These are phyloP conservation scores for Cinclus cinclus DNA, from an alignment of 2,113 vertebrate species.

Conservation along the genomic window DNA sequence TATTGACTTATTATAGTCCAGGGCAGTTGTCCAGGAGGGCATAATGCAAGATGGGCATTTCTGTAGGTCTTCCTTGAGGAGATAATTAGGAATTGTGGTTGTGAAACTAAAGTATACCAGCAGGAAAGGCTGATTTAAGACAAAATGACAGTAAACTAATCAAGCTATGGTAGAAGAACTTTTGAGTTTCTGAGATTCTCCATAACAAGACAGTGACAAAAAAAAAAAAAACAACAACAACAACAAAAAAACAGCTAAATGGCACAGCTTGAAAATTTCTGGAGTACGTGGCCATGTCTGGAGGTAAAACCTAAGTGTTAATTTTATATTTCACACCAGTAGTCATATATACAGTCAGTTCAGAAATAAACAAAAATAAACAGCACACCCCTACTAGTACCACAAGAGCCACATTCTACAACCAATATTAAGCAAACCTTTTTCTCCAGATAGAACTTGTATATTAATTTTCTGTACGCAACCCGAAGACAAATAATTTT, in stretches of 20 bases:
- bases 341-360: background rate
- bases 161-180: background rate
- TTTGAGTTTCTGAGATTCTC: background rate
- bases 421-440: background rate
- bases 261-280: background rate
- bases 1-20: background rate
- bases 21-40: background rate
- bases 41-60: background rate
- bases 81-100: background rate
- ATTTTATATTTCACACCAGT: background rate
- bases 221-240: background rate
- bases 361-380: background rate
- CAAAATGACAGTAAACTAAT: background rate
- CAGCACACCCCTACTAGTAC: background rate
- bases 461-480: background rate
- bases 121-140: background rate
- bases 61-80: background rate
- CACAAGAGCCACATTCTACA: background rate
- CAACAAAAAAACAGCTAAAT: background rate
- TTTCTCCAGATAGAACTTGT: background rate
- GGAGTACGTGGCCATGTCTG: background rate
- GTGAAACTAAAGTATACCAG: background rate
- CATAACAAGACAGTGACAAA: background rate
- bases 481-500: background rate
- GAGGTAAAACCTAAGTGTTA: background rate